Percentiles rank a stretch among this genome's conserved stretches.
phyloP scores from a whole-genome alignment of 1,140 invertebrate species.

The Drosophila auraria region DNA sequence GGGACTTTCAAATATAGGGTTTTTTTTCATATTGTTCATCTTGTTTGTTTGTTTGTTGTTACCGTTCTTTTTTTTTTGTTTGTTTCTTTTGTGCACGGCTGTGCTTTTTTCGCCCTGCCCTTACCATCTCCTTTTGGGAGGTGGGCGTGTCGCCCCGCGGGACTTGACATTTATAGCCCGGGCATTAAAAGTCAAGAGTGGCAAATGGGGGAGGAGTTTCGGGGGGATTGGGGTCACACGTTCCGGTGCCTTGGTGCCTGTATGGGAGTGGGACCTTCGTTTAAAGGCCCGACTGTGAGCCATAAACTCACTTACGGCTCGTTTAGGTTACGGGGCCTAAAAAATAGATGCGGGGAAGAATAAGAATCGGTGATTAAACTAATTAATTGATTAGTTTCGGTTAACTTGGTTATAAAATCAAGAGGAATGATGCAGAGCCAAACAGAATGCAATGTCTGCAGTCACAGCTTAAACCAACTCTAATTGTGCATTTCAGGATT shows the following conservation, averaged over 20 bases:
- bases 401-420: background rate
- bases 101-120: conserved; percentile 37
- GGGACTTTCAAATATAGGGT: background rate
- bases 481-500: no score
- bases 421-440: background rate
- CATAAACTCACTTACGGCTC: conserved; percentile 42
- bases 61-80: conserved; percentile 19
- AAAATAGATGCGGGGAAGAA: background rate
- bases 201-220: conserved; percentile 43
- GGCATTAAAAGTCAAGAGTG: conserved; percentile 64
- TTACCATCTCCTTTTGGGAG: conserved; percentile 41
- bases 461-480: no score
- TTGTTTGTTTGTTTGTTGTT: conserved; percentile 28
- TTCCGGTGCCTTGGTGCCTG: conserved; percentile 8
- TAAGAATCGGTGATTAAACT: conserved; percentile 19
- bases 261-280: conserved; percentile 3
- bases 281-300: conserved; percentile 34
- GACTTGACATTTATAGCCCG: conserved; percentile 65
- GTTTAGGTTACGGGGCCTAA: conserved; percentile 17
- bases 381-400: conserved; percentile 8
- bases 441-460: background rate
- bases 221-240: conserved; percentile 36
- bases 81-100: conserved; percentile 37
- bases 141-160: conserved; percentile 24
- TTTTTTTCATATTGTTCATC: conserved; percentile 15